A percentile compares a stretch with the other conserved stretches of the same genome.
Evolutionary conservation across 64 coral and sea anemone species (phyloP).

Genomic region (Cladopsammia gracilis): DNA sequence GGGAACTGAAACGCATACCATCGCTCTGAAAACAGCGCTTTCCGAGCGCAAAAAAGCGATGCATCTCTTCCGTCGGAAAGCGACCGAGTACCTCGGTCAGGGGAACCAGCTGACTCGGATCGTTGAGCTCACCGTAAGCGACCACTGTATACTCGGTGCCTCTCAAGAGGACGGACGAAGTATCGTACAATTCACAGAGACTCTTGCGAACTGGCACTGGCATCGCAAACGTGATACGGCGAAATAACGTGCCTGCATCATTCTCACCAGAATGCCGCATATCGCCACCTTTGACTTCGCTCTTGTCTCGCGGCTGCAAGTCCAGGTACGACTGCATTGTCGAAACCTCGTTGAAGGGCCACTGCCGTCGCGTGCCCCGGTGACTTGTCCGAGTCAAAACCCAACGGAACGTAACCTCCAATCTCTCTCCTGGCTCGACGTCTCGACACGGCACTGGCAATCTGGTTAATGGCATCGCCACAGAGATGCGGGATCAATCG

Average conservation of each 20-base stretch:
- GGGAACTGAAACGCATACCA: not conserved
- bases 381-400: not conserved
- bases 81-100: not conserved
- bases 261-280: constrained; percentile 1
- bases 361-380: not conserved
- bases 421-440: not conserved
- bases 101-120: not conserved
- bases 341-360: not conserved
- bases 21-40: not conserved
- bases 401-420: not conserved
- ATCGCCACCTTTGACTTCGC: not conserved
- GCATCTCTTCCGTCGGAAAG: not conserved
- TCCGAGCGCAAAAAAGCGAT: not conserved
- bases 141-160: not conserved
- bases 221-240: not conserved
- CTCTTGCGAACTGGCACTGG: not conserved
- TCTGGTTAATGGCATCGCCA: not conserved
- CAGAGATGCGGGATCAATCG: not conserved
- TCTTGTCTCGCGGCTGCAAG: not conserved
- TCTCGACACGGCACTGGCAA: not conserved
- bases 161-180: not conserved
- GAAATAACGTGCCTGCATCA: not conserved
- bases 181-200: not conserved
- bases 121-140: not conserved
- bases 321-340: not conserved